Evolutionary conservation across 2,888 invertebrate genomes (phyloP).

Genomic region (Mechanitis mazaeus): DNA sequence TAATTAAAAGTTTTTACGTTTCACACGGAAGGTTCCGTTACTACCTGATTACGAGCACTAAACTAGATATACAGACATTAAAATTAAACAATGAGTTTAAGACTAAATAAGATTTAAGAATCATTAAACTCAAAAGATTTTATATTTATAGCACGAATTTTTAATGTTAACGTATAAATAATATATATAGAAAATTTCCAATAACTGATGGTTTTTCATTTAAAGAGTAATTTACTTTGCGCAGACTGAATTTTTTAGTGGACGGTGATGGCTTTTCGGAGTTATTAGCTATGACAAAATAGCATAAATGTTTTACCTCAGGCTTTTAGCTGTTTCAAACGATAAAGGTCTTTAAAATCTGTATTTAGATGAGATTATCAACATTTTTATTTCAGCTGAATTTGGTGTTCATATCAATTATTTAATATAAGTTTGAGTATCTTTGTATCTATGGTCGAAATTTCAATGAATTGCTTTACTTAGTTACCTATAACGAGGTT

Average conservation of each 20-base stretch:
- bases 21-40: slow-evolving; percentile 51
- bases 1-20: slow-evolving; percentile 74
- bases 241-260: background rate
- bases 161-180: background rate
- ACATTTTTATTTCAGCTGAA: background rate
- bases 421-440: no score
- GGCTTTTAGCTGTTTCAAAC: slow-evolving; percentile 34
- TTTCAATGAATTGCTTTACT: no score
- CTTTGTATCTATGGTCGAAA: no score
- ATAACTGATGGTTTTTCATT: background rate
- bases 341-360: slow-evolving; percentile 43
- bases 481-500: no score
- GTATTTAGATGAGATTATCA: slow-evolving; percentile 33
- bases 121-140: background rate
- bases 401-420: no score
- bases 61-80: slow-evolving; percentile 10
- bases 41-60: slow-evolving; percentile 40
- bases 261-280: slow-evolving; percentile 1
- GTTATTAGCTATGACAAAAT: slow-evolving; percentile 9
- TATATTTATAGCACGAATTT: no score
- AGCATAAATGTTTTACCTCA: slow-evolving; percentile 13
- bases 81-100: slow-evolving; percentile 27
- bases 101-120: slow-evolving; percentile 15
- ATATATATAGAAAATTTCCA: background rate
- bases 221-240: background rate